phyloP scores from a whole-genome alignment of 2,113 vertebrate genomes.

The cattle (Bos taurus) region ARS-UCD2.0 NC_037332.1:29401501-29402000 shows the following conservation, averaged over 20 bases:
- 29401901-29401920: not conserved
- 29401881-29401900: not conserved
- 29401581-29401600: not conserved
- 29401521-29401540: not conserved
- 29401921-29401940: not conserved
- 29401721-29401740: not conserved
- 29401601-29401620: constrained; percentile 18
- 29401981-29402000: not conserved
- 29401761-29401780: not conserved
- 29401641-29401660: constrained; percentile 35
- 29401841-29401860: not conserved
- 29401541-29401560: not conserved
- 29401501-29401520: not conserved
- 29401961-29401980: not conserved
- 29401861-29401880: not conserved
- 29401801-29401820: not conserved
- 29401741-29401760: constrained; percentile 17
- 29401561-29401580: not conserved
- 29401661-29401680: constrained; percentile 3
- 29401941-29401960: not conserved
- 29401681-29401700: constrained; percentile 40
- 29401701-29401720: not conserved
- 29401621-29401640: constrained; percentile 14
- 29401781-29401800: not conserved
- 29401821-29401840: not conserved